These are phyloP conservation scores for Phylloscopus trochiloides DNA, from an alignment of 2,113 vertebrate species.

Conservation along the genomic window DNA sequence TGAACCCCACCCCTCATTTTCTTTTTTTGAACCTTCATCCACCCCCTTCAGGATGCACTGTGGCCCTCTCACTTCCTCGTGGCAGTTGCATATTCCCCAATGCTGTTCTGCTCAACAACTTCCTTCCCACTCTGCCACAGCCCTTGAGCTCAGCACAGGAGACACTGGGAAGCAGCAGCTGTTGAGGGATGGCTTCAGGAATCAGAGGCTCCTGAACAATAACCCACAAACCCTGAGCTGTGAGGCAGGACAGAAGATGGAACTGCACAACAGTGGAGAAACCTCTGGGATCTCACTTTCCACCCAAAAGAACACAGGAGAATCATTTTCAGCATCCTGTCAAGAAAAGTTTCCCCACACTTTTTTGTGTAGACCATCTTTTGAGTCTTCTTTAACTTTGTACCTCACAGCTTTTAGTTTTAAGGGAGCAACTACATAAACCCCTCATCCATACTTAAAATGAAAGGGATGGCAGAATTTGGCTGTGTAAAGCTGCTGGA, in stretches of 20 bases:
- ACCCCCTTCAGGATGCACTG: fast-evolving
- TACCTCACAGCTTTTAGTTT: not conserved
- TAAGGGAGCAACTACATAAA: not conserved
- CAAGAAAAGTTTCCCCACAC: not conserved
- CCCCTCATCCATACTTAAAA: not conserved
- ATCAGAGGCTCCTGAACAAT: not conserved
- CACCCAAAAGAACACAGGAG: not conserved
- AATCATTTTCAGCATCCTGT: not conserved
- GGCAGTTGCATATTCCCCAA: not conserved
- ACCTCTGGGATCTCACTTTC: not conserved
- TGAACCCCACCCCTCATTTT: not conserved
- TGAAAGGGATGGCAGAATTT: not conserved
- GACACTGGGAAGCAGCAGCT: not conserved
- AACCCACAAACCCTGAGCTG: not conserved
- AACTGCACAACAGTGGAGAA: not conserved
- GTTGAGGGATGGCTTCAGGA: not conserved
- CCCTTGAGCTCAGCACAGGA: not conserved
- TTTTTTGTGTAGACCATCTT: not conserved
- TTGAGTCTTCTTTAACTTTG: not conserved
- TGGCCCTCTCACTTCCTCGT: not conserved
- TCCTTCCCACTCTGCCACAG: not conserved
- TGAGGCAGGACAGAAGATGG: not conserved
- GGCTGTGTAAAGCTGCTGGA: not conserved
- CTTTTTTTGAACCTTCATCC: not conserved
- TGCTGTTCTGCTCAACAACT: not conserved